A percentile compares a stretch with the other conserved stretches of the same genome.
Evolutionary conservation across 1,140 invertebrate species (phyloP).

Genomic region (Drosophila nasuta): DNA sequence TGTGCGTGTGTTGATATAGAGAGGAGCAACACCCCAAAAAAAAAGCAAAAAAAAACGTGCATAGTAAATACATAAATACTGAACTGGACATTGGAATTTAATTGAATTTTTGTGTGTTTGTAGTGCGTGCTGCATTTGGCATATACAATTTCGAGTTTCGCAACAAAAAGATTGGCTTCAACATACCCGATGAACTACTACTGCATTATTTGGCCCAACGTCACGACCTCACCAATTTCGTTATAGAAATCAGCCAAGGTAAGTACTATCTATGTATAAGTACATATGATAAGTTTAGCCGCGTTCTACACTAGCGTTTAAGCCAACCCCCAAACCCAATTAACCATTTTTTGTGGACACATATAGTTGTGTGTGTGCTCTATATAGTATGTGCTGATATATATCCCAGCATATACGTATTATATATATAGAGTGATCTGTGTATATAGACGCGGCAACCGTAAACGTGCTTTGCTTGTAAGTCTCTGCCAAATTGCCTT

Average conservation of each 20-base stretch:
- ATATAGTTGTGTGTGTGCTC: conserved; percentile 1
- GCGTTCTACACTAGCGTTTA: conserved; percentile 69
- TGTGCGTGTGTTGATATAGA: conserved; percentile 21
- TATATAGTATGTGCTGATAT: conserved; percentile 29
- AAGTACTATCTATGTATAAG: conserved; percentile 42
- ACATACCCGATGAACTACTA: conserved; percentile 80
- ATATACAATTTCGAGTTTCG: conserved; percentile 83
- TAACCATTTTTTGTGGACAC: conserved; percentile 22
- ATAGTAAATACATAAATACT: conserved; percentile 31
- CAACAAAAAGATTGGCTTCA: conserved; percentile 83
- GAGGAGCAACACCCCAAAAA: conserved; percentile 22
- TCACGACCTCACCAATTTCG: conserved; percentile 83
- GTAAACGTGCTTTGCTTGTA: conserved; percentile 79
- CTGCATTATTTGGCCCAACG: conserved; percentile 79
- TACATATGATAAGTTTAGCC: conserved; percentile 48
- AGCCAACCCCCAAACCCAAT: conserved; percentile 32
- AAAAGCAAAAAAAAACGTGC: conserved; percentile 6
- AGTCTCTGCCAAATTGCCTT: conserved; percentile 72
- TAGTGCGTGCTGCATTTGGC: conserved; percentile 80
- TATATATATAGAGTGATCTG: conserved; percentile 44
- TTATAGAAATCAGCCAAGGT: conserved; percentile 84
- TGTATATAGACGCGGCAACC: conserved; percentile 70
- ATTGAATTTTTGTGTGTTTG: conserved; percentile 12
- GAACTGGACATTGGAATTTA: conserved; percentile 45
- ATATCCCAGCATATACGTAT: conserved; percentile 16